These are phyloP conservation scores for Drosophila sp. DNA, from an alignment of 1,140 invertebrate species.

Conservation along the genomic window DNA sequence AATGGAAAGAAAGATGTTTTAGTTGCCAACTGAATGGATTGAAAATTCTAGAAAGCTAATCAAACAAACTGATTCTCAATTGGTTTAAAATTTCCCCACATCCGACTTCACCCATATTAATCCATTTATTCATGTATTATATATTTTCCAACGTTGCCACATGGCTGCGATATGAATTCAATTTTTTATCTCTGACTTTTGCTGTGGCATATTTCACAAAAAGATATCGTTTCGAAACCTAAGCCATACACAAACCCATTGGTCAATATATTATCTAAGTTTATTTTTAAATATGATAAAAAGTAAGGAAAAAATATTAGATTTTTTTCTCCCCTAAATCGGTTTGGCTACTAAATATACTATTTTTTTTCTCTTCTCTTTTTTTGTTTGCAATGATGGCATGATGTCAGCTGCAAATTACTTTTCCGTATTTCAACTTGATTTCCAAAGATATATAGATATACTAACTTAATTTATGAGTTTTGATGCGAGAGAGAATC, in stretches of 20 bases:
- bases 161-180: slow-evolving; percentile 13
- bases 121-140: neutral
- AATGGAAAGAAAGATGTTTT: no score
- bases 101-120: no score
- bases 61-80: neutral
- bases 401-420: slow-evolving; percentile 79
- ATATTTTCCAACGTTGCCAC: neutral
- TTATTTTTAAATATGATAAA: slow-evolving; percentile 52
- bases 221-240: slow-evolving; percentile 35
- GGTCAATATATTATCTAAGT: slow-evolving; percentile 55
- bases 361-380: slow-evolving; percentile 30
- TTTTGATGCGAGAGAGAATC: slow-evolving; percentile 38
- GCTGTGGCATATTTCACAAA: slow-evolving; percentile 32
- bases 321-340: slow-evolving; percentile 17
- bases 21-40: no score
- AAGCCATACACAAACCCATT: slow-evolving; percentile 15
- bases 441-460: slow-evolving; percentile 61
- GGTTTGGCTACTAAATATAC: slow-evolving; percentile 18
- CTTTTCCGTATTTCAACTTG: slow-evolving; percentile 75
- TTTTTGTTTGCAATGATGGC: slow-evolving; percentile 40
- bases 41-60: neutral
- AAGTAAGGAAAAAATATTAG: slow-evolving; percentile 34
- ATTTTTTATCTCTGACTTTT: slow-evolving; percentile 39
- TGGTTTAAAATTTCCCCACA: neutral
- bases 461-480: slow-evolving; percentile 65